These are phyloP conservation scores for Ondatra zibethicus DNA, from an alignment of 2,113 vertebrate genomes.

Conservation along the genomic window DNA sequence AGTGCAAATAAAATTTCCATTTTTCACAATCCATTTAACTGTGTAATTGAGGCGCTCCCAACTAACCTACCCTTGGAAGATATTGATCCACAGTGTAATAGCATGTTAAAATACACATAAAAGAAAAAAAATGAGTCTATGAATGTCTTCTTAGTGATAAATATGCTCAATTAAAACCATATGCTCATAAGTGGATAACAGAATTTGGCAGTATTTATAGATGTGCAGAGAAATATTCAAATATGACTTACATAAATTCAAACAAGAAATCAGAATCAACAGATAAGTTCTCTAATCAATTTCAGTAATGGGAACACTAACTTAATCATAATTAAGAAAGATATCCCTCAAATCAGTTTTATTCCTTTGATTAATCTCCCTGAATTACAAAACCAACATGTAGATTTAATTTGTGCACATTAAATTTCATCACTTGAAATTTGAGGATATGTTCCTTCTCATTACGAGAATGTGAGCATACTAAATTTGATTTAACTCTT, in stretches of 20 bases:
- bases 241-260: neutral
- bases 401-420: neutral
- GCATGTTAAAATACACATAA: neutral
- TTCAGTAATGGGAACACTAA: neutral
- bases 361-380: neutral
- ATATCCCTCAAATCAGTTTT: neutral
- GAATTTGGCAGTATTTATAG: slow-evolving; percentile 16
- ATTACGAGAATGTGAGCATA: neutral
- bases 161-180: slow-evolving; percentile 37
- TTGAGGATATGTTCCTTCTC: neutral
- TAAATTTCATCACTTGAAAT: neutral
- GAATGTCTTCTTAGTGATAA: slow-evolving; percentile 31
- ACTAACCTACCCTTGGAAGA: neutral
- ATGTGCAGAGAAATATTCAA: neutral
- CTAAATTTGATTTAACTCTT: neutral
- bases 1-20: slow-evolving; percentile 24
- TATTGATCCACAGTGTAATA: slow-evolving; percentile 9
- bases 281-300: neutral
- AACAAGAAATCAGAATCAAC: neutral
- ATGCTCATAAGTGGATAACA: neutral
- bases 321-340: neutral
- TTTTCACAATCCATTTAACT: slow-evolving; percentile 58
- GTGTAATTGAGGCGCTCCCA: slow-evolving; percentile 33
- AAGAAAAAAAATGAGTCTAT: neutral
- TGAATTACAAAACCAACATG: neutral